Conservation (phyloP, 2,797 vertebrate species). For the Catostomus latipinnis region DNA sequence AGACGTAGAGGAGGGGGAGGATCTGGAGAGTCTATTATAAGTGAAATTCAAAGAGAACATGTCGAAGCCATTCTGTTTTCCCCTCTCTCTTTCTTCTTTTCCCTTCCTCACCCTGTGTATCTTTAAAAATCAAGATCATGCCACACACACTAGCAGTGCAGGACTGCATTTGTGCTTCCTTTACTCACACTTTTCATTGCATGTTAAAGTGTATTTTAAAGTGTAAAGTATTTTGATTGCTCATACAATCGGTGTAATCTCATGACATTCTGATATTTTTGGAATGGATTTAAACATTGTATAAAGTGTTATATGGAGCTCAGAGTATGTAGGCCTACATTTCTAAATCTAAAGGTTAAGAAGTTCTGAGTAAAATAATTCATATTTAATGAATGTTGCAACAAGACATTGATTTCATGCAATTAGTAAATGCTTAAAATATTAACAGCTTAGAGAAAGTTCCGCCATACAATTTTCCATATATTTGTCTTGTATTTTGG, state of each 20-base stretch:
- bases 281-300: no score
- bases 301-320: no score
- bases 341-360: no score
- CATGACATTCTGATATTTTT: constrained; percentile 51
- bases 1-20: constrained; percentile 46
- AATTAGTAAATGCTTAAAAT: no score
- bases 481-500: no score
- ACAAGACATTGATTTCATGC: no score
- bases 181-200: constrained; percentile 3
- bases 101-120: constrained; percentile 59
- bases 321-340: no score
- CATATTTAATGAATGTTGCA: no score
- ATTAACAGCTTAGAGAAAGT: no score
- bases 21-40: constrained; percentile 70
- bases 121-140: constrained; percentile 72
- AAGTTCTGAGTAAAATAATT: no score
- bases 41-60: constrained; percentile 72
- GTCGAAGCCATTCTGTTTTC: constrained; percentile 59
- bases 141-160: constrained; percentile 62
- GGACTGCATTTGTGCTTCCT: background rate
- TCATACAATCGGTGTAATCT: constrained; percentile 65
- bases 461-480: no score
- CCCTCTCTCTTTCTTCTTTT: constrained; percentile 59
- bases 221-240: constrained; percentile 45
- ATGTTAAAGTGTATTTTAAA: constrained; percentile 3